Evolutionary conservation across 2,888 invertebrate species (phyloP), one percentile per base, ranked within the genome.

Genomic region (Eremobia ochroleuca): DNA sequence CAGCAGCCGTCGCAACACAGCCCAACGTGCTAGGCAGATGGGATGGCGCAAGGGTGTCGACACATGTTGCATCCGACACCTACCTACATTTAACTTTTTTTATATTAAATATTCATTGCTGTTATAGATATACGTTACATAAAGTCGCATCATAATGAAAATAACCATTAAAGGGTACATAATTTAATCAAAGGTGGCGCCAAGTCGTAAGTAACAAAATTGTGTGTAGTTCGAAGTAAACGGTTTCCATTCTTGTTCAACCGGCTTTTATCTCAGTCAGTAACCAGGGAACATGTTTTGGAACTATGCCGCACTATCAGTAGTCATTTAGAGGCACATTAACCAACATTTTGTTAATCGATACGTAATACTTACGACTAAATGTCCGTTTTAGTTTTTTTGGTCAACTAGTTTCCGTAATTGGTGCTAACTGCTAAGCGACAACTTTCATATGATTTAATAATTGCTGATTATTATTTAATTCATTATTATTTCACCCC

Each of bases 321-420:
- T 62, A 79, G 84, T 82, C 84, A 90, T 90, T 89, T 78, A 78
- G 78, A 88, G 58, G 75, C 70, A 83, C 86, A 89, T 92, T 91
- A 90, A 91, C 89, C 88, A 87, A 91, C 85, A 89, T 86, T 90
- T 89, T 74, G 85, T 86, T 90, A 88, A 87, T 88, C 82, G 82
- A 87, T 83, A 83, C 61, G 69, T 81, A 86, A 84, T 67, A 82
- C 70, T 76, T 66, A 79, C 86, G 78, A 80, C 86, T 89, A 81
- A 82, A 81, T 73, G 75, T 78, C 79, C n/a, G 43, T 69, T 71
- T 73, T 71, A 61, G 55, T 61, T 68, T 85, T 85, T 75, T 68
- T 80, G 28, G 64, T 75, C 49, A 75, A 73, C 65, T n/a, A 21
- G 72, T 66, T 76, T 49, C n/a, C 66, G 43, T 69, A 28, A 80